Evolutionary conservation across 2,888 invertebrate genomes (phyloP).

Genomic region (Cecidostiba fungosa): DNA sequence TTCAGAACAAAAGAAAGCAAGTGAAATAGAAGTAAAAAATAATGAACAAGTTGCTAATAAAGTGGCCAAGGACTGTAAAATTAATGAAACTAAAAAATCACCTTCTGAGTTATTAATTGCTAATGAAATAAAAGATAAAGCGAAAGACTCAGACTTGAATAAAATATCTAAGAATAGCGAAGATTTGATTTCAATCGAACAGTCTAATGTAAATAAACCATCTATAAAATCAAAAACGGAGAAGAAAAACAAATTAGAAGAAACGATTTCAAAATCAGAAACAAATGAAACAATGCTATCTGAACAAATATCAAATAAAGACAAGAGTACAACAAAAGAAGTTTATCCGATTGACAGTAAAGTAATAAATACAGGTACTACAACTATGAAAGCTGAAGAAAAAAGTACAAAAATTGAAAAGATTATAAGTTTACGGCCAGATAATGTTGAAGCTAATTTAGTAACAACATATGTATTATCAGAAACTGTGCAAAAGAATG

Average conservation of each 20-base stretch:
- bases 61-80: background rate
- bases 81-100: background rate
- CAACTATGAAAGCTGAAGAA: conserved; percentile 59
- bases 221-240: too few species aligned
- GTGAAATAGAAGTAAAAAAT: background rate
- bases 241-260: background rate
- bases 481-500: background rate
- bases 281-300: background rate
- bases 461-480: background rate
- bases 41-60: background rate
- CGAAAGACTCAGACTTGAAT: background rate
- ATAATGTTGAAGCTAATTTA: conserved; percentile 20
- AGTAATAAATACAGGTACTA: conserved; percentile 55
- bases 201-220: too few species aligned
- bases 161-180: background rate
- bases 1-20: background rate
- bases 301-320: background rate
- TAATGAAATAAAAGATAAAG: background rate
- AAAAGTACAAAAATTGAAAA: conserved; percentile 48
- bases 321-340: background rate
- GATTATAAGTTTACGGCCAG: conserved; percentile 75
- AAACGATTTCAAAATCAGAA: background rate
- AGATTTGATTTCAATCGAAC: background rate
- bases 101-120: background rate
- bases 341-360: background rate